Evolutionary conservation across 2,113 vertebrate genomes (phyloP).

Genomic region (Trematocara marginatum): DNA sequence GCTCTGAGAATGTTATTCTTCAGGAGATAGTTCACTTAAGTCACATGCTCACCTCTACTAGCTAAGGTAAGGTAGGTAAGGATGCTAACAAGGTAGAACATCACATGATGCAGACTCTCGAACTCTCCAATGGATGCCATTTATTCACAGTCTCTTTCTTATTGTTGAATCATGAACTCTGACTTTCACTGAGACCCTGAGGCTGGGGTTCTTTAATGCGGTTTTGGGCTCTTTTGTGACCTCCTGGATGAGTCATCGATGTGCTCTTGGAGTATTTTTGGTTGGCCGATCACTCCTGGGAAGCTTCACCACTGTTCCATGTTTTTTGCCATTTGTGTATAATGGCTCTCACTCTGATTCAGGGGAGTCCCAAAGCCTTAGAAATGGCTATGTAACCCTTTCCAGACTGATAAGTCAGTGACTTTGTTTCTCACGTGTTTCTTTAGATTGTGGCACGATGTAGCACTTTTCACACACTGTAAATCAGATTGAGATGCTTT

Average conservation of each 20-base stretch:
- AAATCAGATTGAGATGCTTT: background rate
- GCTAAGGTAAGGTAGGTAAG: background rate
- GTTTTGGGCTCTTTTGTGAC: background rate
- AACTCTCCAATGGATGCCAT: too few species aligned
- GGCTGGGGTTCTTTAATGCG: background rate
- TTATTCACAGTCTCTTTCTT: too few species aligned
- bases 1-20: background rate
- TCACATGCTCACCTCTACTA: background rate
- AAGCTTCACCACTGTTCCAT: background rate
- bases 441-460: background rate
- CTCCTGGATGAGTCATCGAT: background rate
- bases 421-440: background rate
- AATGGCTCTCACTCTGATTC: background rate
- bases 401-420: background rate
- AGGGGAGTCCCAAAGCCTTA: background rate
- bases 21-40: background rate
- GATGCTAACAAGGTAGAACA: background rate
- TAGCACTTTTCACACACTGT: too few species aligned
- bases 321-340: background rate
- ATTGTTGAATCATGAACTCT: too few species aligned
- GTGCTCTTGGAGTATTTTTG: background rate
- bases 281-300: background rate
- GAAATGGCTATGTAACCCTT: background rate
- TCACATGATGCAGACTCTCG: too few species aligned
- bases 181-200: background rate